Conservation (phyloP, 1,140 invertebrate species). For the Ceratina japonica region DNA sequence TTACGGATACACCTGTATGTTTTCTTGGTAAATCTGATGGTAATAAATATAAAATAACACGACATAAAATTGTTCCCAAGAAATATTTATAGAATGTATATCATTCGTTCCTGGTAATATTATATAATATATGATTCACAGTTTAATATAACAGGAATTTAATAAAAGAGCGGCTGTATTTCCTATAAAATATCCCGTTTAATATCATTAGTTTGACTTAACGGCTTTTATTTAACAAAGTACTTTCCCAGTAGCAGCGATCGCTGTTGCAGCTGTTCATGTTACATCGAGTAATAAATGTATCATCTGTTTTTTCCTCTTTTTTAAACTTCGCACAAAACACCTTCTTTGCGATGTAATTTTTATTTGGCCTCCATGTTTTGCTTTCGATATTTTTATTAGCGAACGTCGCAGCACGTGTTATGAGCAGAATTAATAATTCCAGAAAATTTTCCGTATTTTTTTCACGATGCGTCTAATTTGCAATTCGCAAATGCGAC, state of each 20-base stretch:
- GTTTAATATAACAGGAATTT: too few relatives aligned
- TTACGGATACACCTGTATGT: too few relatives aligned
- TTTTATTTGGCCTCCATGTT: background rate
- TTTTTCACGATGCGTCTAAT: background rate
- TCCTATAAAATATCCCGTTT: background rate
- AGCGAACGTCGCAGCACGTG: background rate
- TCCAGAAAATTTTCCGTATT: background rate
- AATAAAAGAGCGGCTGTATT: background rate
- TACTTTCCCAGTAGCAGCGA: too few relatives aligned
- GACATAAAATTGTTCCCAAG: too few relatives aligned
- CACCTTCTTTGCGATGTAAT: background rate
- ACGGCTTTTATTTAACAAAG: background rate
- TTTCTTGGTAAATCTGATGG: too few relatives aligned
- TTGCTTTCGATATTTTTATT: constrained; percentile 3
- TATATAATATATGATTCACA: too few relatives aligned
- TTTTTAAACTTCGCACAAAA: background rate
- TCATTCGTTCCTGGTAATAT: too few relatives aligned
- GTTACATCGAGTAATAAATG: background rate
- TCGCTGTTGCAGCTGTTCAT: too few relatives aligned
- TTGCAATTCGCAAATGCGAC: background rate
- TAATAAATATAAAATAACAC: too few relatives aligned
- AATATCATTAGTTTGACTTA: background rate
- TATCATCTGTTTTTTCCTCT: background rate
- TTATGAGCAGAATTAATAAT: background rate
- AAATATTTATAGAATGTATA: too few relatives aligned